Evolutionary conservation across 2,888 invertebrate genomes (phyloP), one percentile per base, ranked within the genome.

Genomic region (Eristalis tenax): DNA sequence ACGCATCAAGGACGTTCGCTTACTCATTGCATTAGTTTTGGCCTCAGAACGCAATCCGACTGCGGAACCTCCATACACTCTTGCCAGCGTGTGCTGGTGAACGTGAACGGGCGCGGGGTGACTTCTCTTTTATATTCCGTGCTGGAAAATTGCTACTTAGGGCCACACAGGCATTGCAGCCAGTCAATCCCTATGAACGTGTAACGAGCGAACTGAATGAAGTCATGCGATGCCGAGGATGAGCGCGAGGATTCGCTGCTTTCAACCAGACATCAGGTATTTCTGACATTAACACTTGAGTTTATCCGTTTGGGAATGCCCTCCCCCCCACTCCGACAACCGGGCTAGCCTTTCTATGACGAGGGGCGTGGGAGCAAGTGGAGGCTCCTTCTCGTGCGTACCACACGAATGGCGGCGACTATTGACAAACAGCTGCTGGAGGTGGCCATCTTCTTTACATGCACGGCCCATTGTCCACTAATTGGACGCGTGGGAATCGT

Each of bases 21-120:
- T 80, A 79, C 75, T 79, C 74, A 79, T 66, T 84, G 79, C 75
- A 80, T 75, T 70, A 75, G 73, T 77, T 74, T 78, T 79, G 32
- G 70, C 75, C 26, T 69, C 32, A 80, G 59, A 84, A 84, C 77
- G 68, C 77, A 63, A 69, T 69, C 56, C 13, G 43, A 50, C 18
- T 50, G 50, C 50, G 50, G 50, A 50, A 50, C 18, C 50, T 18
- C 8, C 50, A 18, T 18, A 18, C 50, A 50, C 18, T 43, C 15
- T 1, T 50, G 18, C n/a, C 18, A 8, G 50, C 18, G 8, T 50
- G 50, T 50, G 50, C 8, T 8, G 59, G 4, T 26, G 26, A 13
- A 18, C 26, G 23, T 8, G 59, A 26, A 0, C 1, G 23, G 23
- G 32, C 32, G 32, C 32, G 32, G 32, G 8, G 59, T 11, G 59